Conservation (phyloP, 1,140 invertebrate genomes). For the Drosophila azteca region DNA sequence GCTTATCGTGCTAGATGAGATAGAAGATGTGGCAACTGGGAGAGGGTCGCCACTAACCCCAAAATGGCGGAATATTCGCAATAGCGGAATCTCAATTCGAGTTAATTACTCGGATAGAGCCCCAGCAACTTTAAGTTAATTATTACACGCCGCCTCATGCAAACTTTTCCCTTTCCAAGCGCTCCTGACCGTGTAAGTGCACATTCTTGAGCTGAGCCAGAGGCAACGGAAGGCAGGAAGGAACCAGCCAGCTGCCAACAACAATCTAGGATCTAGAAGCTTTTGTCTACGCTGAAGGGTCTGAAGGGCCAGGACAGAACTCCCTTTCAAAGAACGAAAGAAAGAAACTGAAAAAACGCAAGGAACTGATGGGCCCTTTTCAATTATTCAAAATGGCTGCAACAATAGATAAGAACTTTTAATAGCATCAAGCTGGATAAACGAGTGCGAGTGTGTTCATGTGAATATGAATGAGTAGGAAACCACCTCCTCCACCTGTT, state of each 20-base stretch:
- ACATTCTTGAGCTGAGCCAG: conserved; percentile 10
- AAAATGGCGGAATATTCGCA: conserved; percentile 11
- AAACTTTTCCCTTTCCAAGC: conserved; percentile 26
- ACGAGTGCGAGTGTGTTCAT: conserved; percentile 11
- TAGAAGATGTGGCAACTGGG: conserved; percentile 9
- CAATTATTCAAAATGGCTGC: conserved; percentile 28
- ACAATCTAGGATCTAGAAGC: conserved; percentile 5
- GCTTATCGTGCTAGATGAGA: conserved; percentile 52
- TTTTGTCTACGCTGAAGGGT: conserved; percentile 17
- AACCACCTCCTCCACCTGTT: background rate
- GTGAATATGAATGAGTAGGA: background rate
- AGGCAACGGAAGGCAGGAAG: background rate
- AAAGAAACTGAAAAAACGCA: background rate
- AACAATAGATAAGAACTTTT: conserved; percentile 24
- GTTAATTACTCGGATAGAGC: conserved; percentile 60
- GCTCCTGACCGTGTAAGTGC: background rate
- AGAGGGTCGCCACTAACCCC: conserved; percentile 14
- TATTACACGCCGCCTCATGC: conserved; percentile 29
- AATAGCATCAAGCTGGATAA: conserved; percentile 21
- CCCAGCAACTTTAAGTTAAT: conserved; percentile 42
- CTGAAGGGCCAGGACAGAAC: background rate
- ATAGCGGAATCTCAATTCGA: conserved; percentile 39
- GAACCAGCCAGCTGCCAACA: conserved; percentile 1
- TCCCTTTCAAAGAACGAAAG: background rate
- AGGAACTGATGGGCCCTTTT: conserved; percentile 18